Percentiles rank a stretch among this genome's conserved stretches.
Conservation (phyloP, 2,797 vertebrate species). For the Sciurus vulgaris region DNA sequence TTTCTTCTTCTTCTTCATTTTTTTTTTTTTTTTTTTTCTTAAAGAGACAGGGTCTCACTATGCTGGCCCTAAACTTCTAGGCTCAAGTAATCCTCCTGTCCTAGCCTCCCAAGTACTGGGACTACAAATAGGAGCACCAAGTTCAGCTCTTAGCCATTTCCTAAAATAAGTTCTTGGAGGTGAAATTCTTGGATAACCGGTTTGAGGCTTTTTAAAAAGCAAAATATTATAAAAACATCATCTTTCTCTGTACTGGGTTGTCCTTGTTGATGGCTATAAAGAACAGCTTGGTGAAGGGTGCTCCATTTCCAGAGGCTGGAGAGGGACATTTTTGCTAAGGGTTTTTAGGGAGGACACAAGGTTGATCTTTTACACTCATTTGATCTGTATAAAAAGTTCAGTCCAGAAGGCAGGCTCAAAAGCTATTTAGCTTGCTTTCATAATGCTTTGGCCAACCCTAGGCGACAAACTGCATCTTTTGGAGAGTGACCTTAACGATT, state of each 20-base stretch:
- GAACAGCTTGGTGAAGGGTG: not conserved
- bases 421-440: not conserved
- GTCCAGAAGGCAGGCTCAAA: not conserved
- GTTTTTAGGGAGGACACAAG: not conserved
- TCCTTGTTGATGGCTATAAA: not conserved
- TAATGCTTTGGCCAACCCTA: not conserved
- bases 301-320: not conserved
- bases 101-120: not conserved
- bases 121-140: not conserved
- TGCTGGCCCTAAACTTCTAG: not conserved
- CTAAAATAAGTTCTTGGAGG: not conserved
- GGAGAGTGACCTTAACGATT: not conserved
- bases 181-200: not conserved
- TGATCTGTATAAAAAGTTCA: not conserved
- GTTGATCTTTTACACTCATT: not conserved
- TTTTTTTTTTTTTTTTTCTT: not conserved
- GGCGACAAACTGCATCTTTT: not conserved
- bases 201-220: not conserved
- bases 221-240: conserved; percentile 5
- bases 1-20: not conserved
- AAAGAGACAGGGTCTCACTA: too few species aligned
- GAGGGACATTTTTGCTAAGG: not conserved
- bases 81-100: not conserved
- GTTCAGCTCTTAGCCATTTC: not conserved
- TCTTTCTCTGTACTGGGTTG: not conserved